A percentile compares a stretch with the other conserved stretches of the same genome.
Evolutionary conservation across 2,113 vertebrate species (phyloP).

Genomic region (Bufo bufo): DNA sequence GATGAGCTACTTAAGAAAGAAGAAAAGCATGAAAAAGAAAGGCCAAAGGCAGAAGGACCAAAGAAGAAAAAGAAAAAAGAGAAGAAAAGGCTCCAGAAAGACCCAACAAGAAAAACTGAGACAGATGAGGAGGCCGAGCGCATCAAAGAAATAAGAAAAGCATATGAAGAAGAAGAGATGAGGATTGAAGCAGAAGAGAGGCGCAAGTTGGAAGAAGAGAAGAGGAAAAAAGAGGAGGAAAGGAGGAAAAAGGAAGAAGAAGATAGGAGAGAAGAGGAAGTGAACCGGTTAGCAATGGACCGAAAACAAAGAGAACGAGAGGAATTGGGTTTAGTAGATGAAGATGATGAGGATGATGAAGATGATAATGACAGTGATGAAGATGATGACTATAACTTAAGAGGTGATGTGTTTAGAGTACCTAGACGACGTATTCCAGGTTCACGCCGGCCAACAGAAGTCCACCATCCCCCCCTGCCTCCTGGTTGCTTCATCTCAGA

Average conservation of each 20-base stretch:
- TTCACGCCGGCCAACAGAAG: slow-evolving; percentile 63
- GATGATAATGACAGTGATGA: slow-evolving; percentile 66
- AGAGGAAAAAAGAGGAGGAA: slow-evolving; percentile 54
- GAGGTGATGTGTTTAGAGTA: slow-evolving; percentile 79
- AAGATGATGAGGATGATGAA: slow-evolving; percentile 50
- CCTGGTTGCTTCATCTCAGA: slow-evolving; percentile 81
- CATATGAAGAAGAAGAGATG: slow-evolving; percentile 53
- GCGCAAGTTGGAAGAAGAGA: slow-evolving; percentile 60
- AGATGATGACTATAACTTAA: slow-evolving; percentile 65
- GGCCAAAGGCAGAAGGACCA: slow-evolving; percentile 39
- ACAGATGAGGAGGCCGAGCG: slow-evolving; percentile 54
- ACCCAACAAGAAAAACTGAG: slow-evolving; percentile 57
- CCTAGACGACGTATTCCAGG: slow-evolving; percentile 60
- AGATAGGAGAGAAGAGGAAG: slow-evolving; percentile 59
- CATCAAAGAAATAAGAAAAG: slow-evolving; percentile 52
- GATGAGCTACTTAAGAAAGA: slow-evolving; percentile 62
- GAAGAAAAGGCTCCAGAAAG: slow-evolving; percentile 59
- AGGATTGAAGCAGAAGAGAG: slow-evolving; percentile 53
- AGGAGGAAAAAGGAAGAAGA: slow-evolving; percentile 58
- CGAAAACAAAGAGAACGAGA: slow-evolving; percentile 13
- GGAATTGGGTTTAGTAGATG: background rate
- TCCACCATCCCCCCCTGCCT: slow-evolving; percentile 73
- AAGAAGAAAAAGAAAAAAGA: slow-evolving; percentile 60
- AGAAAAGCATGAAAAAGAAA: slow-evolving; percentile 57
- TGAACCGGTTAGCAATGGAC: slow-evolving; percentile 2